phyloP scores from a whole-genome alignment of 1,140 invertebrate species.

The Pseudomyrmex cubaensis region DNA sequence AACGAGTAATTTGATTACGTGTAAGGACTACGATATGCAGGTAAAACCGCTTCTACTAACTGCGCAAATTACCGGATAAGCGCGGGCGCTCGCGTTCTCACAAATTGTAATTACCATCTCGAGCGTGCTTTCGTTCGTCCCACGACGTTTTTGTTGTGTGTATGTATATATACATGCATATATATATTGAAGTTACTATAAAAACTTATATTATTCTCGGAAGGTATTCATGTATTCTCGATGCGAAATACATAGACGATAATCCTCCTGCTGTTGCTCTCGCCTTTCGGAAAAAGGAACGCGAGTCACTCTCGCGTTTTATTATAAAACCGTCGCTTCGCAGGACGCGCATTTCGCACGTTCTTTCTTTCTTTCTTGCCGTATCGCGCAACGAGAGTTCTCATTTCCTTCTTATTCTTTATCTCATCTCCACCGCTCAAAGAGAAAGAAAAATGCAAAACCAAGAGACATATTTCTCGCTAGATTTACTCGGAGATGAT shows the following conservation, averaged over 20 bases:
- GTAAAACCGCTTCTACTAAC: constrained; percentile 33
- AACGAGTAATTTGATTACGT: constrained; percentile 58
- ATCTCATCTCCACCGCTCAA: too few species aligned
- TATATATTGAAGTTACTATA: background rate
- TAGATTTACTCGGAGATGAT: too few species aligned
- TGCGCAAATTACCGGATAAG: constrained; percentile 54
- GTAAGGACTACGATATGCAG: constrained; percentile 30
- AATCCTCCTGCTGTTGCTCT: constrained; percentile 13
- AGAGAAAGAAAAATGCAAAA: too few species aligned
- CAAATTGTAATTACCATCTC: constrained; percentile 42
- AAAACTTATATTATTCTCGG: constrained; percentile 17
- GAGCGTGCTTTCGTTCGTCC: constrained; percentile 10
- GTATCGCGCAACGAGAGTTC: too few species aligned
- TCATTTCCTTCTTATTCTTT: too few species aligned
- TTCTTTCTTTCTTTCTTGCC: too few species aligned
- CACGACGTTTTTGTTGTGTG: background rate
- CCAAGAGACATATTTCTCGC: too few species aligned
- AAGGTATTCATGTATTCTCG: background rate
- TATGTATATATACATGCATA: too few species aligned
- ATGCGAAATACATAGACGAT: background rate
- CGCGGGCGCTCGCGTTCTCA: constrained; percentile 45
- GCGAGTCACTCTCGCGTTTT: background rate
- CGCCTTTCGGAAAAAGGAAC: background rate
- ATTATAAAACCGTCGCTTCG: too few species aligned
- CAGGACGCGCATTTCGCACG: too few species aligned